Base-by-base conservation (phyloP, 2,113 vertebrate species). In the Chascanopsetta lugubris region DNA sequence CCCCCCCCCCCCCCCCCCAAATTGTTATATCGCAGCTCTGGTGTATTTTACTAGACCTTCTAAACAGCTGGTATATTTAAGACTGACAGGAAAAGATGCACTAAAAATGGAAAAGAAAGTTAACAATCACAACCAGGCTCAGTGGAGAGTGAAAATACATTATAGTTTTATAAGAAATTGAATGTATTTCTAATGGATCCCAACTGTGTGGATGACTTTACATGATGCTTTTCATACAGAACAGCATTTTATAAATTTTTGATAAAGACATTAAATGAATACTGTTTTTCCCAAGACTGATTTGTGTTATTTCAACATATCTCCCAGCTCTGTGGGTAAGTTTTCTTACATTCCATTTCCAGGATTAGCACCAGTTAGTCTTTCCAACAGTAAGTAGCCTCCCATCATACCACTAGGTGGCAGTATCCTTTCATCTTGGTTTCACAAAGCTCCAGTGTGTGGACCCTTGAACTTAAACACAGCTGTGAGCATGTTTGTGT, bases 101-200 rank as follows among this genome's bases (percentile, higher is more conserved):
- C 84, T 80, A 85, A 80, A 60, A 42, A 57, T 13, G 34, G 34
- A 36, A 40, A 66, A 36, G 18, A 36, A 38, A 72, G 63, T 64
- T 72, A 68, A 60, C 71, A 82, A 84, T 84, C 58, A 64, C 20
- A 25, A 69, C 56, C 66, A 70, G 77, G 59, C 53, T 74, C 56
- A 67, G 43, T 45, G 62, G 61, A 71, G 67, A 79, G 69, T 77
- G 69, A 47, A 61, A 80, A 82, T 80, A 43, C 71, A 79, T 84
- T 79, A 66, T 72, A 69, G 67, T 73, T 86, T 88, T 91, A 82
- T 84, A 86, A 75, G 80, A 85, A 87, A 88, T 67, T 86, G 89
- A 90, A 89, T 92, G 87, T 91, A 89, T 90, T 89, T 89, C 80
- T 86, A 72, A 85, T 85, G 74, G 75, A 87, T 84, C 83, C 73